Percentiles rank a stretch among this genome's conserved stretches.
Conservation (phyloP, 1,140 invertebrate species). For the Drosophila arawakana region DNA sequence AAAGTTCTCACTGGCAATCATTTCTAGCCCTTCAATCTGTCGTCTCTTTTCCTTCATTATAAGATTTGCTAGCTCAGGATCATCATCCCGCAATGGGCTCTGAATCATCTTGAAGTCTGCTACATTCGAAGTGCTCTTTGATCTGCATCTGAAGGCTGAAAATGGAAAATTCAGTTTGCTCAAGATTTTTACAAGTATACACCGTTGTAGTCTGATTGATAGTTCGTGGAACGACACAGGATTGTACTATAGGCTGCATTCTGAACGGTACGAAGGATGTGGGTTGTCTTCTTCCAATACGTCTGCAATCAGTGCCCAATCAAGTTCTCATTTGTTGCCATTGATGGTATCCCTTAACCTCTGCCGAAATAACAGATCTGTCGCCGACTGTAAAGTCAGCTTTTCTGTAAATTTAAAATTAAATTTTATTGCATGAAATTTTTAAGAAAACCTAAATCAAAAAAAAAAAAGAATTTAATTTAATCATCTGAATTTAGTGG, state of each 20-base stretch:
- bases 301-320: not conserved
- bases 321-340: not conserved
- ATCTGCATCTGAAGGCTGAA: not conserved
- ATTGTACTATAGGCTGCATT: not conserved
- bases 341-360: not conserved
- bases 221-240: not conserved
- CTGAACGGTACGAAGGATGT: not conserved
- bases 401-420: not conserved
- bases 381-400: not conserved
- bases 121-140: conserved; percentile 38
- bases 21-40: conserved; percentile 94
- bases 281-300: not conserved
- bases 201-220: not conserved
- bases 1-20: conserved; percentile 99
- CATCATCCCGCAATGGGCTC: conserved; percentile 89
- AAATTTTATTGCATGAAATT: not conserved
- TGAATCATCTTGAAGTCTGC: conserved; percentile 85
- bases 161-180: not conserved
- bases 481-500: not conserved
- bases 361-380: not conserved
- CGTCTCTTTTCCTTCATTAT: conserved; percentile 95
- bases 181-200: not conserved
- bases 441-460: not conserved
- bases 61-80: conserved; percentile 94
- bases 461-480: not conserved